Evolutionary conservation across 2,888 invertebrate genomes (phyloP).

Genomic region (Lordiphosa andalusiaca): DNA sequence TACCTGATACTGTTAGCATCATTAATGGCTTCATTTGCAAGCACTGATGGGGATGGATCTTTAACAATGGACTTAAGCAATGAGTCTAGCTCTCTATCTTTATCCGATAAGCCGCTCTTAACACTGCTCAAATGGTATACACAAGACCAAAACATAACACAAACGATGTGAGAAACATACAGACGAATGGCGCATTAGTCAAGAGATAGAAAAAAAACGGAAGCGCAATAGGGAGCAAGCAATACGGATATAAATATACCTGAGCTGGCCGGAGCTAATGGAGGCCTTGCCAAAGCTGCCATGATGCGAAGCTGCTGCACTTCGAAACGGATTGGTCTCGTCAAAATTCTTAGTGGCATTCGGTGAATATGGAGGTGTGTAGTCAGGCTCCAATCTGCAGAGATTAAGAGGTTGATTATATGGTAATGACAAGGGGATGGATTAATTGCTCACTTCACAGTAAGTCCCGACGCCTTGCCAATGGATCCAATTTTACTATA

Average conservation of each 20-base stretch:
- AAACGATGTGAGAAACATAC: constrained; percentile 52
- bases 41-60: constrained; percentile 83
- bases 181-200: constrained; percentile 55
- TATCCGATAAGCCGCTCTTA: constrained; percentile 82
- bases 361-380: constrained; percentile 70
- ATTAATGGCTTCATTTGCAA: constrained; percentile 83
- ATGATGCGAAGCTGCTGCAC: constrained; percentile 76
- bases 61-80: constrained; percentile 89
- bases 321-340: constrained; percentile 79
- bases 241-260: constrained; percentile 60
- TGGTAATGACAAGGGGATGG: not conserved
- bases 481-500: constrained; percentile 80
- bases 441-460: constrained; percentile 71
- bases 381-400: constrained; percentile 76
- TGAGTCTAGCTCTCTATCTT: constrained; percentile 85
- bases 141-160: constrained; percentile 36
- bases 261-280: constrained; percentile 79
- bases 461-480: constrained; percentile 81
- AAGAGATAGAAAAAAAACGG: constrained; percentile 18
- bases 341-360: constrained; percentile 80
- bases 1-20: constrained; percentile 82
- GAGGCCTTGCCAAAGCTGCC: constrained; percentile 81
- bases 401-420: not conserved
- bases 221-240: constrained; percentile 2
- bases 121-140: constrained; percentile 75